These are phyloP conservation scores for Pheosia gnoma DNA, from an alignment of 2,888 invertebrate species.

Conservation along the genomic window DNA sequence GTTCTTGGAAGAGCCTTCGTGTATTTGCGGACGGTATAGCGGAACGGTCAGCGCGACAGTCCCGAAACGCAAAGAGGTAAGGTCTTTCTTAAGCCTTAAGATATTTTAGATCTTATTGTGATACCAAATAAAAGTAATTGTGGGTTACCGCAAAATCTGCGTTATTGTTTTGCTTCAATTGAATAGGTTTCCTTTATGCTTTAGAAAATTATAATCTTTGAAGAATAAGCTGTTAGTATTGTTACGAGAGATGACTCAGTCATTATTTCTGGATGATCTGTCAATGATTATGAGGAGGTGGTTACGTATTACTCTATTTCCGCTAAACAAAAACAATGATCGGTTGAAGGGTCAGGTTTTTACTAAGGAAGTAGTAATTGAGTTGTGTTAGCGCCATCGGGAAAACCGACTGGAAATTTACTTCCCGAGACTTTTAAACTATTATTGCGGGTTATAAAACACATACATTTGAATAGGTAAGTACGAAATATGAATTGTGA, in stretches of 20 bases:
- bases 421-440: neutral
- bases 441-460: neutral
- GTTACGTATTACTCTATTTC: conserved; percentile 33
- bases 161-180: conserved; percentile 26
- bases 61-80: conserved; percentile 47
- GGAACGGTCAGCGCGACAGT: conserved; percentile 38
- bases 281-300: conserved; percentile 24
- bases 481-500: neutral
- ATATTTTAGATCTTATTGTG: conserved; percentile 27
- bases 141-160: conserved; percentile 35
- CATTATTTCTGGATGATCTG: conserved; percentile 49
- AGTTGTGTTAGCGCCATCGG: conserved; percentile 13
- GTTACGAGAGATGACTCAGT: conserved; percentile 43
- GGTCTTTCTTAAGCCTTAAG: conserved; percentile 35
- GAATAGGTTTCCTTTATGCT: conserved; percentile 22
- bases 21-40: conserved; percentile 40
- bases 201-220: conserved; percentile 31
- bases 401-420: conserved; percentile 17
- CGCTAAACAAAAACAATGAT: conserved; percentile 38
- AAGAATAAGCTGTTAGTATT: conserved; percentile 35
- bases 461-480: neutral
- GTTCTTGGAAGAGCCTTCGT: conserved; percentile 41
- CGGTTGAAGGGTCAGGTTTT: conserved; percentile 21
- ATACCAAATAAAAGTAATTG: conserved; percentile 32
- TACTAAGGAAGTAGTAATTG: conserved; percentile 33